These are phyloP conservation scores for Sparus aurata DNA, from an alignment of 2,797 vertebrate species.

Conservation along the genomic window DNA sequence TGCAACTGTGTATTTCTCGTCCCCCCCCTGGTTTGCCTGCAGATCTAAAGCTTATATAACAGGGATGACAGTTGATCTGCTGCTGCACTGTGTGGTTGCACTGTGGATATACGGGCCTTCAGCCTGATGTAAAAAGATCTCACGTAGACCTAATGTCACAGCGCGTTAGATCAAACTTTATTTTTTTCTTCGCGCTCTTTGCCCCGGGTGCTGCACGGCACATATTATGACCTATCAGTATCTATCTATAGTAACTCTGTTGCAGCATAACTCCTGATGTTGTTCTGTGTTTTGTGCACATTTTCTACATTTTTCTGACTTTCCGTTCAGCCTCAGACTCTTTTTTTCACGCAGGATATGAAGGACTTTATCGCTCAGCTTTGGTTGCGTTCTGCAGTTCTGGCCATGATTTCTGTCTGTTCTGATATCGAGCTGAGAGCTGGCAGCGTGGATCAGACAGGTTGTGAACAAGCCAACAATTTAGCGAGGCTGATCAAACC, in stretches of 20 bases:
- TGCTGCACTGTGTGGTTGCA: conserved; percentile 50
- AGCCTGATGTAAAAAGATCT: conserved; percentile 60
- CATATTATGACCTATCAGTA: conserved; percentile 38
- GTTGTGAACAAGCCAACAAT: not conserved
- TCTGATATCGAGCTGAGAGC: not conserved
- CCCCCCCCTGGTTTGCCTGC: conserved; percentile 44
- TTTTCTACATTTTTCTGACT: not conserved
- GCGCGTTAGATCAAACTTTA: conserved; percentile 66
- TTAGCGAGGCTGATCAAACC: not conserved
- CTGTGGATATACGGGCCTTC: conserved; percentile 50
- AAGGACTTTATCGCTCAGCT: not conserved
- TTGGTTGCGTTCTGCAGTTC: not conserved
- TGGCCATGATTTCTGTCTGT: not conserved
- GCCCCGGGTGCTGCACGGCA: conserved; percentile 61
- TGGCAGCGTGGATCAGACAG: not conserved
- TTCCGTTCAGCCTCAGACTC: not conserved
- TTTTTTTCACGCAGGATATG: not conserved
- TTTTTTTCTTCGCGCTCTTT: conserved; percentile 47
- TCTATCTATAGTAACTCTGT: conserved; percentile 13
- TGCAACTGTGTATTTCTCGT: conserved; percentile 49
- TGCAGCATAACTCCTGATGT: not conserved
- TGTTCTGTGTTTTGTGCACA: conserved; percentile 4
- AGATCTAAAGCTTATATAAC: conserved; percentile 71
- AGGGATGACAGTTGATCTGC: conserved; percentile 61
- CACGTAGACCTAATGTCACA: conserved; percentile 66